Evolutionary conservation across 2,113 vertebrate genomes (phyloP), one percentile per base, ranked within the genome.

Genomic region (Nicator chloris): DNA sequence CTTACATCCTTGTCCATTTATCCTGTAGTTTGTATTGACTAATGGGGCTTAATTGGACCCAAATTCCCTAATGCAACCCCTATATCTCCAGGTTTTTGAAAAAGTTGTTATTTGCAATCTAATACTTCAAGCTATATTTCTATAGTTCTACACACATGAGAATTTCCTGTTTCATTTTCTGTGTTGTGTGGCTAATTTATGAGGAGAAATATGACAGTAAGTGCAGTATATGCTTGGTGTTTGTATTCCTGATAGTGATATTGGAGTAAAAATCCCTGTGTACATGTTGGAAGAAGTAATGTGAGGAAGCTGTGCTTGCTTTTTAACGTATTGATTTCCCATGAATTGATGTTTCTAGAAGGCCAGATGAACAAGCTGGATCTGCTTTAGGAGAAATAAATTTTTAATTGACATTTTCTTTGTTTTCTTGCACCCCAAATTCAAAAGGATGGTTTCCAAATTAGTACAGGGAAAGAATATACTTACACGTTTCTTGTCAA

Each of bases 81-180:
- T 63, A 15, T 24, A 40, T 30, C 3, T 45, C 26, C 37, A 60
- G 33, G 2, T 71, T 70, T 83, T 78, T 42, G 14, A n/a, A 83
- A 39, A 76, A 8, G 15, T 44, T 68, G 15, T 70, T 82, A 64
- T 50, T 75, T 83, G 30, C 15, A 80, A 35, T 57, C 6, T 42
- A 37, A 47, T 44, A 76, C 5, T 70, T 88, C 56, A 56, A 82
- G 54, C 5, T 83, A 0, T 63, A 37, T 73, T 92, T 83, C 19
- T 66, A 51, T n/a, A 50, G 5, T 28, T 17, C 49, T 69, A 24
- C 10, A 15, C 19, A 49, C 1, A 6, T 0, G 1, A 12, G 27
- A 72, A 30, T 2, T n/a, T 82, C 14, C n/a, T 68, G 6, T 75
- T 71, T 72, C 1, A 53, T 68, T 76, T 75, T 47, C 47, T 53